Conservation (phyloP, 2,797 vertebrate species). For the Pseudopleuronectes americanus region DNA sequence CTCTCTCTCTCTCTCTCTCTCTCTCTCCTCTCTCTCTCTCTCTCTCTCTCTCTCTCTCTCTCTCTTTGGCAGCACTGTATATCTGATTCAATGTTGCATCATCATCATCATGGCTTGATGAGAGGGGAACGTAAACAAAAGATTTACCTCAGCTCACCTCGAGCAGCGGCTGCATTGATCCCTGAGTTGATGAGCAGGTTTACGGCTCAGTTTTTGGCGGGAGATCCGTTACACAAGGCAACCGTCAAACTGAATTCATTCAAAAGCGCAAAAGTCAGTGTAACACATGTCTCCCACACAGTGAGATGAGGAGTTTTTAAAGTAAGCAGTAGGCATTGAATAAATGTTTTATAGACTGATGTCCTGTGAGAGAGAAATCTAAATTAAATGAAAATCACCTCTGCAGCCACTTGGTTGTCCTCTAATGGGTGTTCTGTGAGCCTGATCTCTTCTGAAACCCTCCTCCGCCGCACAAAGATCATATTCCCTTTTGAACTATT, state of each 20-base stretch:
- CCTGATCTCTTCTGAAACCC: constrained; percentile 53
- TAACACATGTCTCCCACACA: no score
- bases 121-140: constrained; percentile 46
- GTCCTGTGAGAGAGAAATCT: no score
- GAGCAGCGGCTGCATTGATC: constrained; percentile 4
- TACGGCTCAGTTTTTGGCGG: neutral
- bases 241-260: no score
- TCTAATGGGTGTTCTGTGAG: constrained; percentile 42
- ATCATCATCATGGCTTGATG: constrained; percentile 19
- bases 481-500: constrained; percentile 52
- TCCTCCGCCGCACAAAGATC: constrained; percentile 46
- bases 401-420: constrained; percentile 44
- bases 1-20: neutral
- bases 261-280: neutral
- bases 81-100: constrained; percentile 28
- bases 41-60: neutral
- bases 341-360: no score
- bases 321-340: no score
- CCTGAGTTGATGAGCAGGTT: neutral
- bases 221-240: neutral
- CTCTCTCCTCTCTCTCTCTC: neutral
- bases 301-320: neutral
- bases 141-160: constrained; percentile 10
- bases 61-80: neutral
- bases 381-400: constrained; percentile 1